phyloP scores from a whole-genome alignment of 2,797 vertebrate species.

The Schizopygopsis malacanthus region DNA sequence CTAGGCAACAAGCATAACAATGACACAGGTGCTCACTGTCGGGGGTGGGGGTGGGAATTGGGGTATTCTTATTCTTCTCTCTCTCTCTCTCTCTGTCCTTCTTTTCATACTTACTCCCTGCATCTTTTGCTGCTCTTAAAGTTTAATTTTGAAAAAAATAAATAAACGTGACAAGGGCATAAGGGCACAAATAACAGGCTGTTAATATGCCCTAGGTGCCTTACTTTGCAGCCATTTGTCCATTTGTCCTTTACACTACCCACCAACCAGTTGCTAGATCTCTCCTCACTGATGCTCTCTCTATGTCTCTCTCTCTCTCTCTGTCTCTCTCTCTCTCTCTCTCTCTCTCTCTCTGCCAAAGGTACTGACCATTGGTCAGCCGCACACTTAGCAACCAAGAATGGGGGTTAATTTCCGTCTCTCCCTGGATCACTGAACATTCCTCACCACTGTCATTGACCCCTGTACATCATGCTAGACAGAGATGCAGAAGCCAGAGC shows the following conservation, averaged over 20 bases:
- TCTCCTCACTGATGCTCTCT: background rate
- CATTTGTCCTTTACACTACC: background rate
- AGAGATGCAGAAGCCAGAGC: background rate
- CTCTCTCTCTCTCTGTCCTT: conserved; percentile 28
- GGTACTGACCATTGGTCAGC: conserved; percentile 81
- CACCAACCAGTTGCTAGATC: background rate
- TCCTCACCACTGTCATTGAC: conserved; percentile 56
- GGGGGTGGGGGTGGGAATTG: conserved; percentile 3
- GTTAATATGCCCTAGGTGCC: background rate
- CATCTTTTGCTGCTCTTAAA: conserved; percentile 9
- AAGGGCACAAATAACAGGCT: background rate
- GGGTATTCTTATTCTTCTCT: conserved; percentile 22
- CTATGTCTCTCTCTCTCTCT: background rate
- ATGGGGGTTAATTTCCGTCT: conserved; percentile 77
- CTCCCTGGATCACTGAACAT: conserved; percentile 52
- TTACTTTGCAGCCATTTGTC: background rate
- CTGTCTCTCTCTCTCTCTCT: conserved; percentile 40
- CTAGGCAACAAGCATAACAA: conserved; percentile 87
- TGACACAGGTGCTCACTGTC: conserved; percentile 79
- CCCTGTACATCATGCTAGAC: conserved; percentile 22
- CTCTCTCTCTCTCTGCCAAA: conserved; percentile 71
- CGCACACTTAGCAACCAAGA: conserved; percentile 80
- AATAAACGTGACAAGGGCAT: conserved; percentile 10
- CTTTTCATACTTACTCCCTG: conserved; percentile 4
- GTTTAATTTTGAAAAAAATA: background rate